These are phyloP conservation scores for Heloderma charlesbogerti DNA, from an alignment of 2,113 vertebrate genomes.

Conservation along the genomic window DNA sequence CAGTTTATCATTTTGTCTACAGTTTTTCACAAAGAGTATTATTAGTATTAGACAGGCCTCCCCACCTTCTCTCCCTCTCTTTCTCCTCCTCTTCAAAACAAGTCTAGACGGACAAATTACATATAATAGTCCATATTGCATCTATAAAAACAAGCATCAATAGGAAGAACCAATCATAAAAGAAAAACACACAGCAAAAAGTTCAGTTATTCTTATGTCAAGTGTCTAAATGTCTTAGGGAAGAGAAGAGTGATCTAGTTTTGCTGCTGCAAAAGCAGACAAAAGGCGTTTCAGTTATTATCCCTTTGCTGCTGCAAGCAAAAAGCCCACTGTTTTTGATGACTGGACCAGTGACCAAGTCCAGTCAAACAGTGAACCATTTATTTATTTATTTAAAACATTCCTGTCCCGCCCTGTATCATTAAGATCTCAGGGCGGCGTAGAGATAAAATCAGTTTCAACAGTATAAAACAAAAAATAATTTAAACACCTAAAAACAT, in stretches of 20 bases:
- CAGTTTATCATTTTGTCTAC: not conserved
- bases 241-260: not conserved
- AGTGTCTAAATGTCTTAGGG: not conserved
- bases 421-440: too few species aligned
- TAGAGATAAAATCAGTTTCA: too few species aligned
- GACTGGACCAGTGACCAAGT: not conserved
- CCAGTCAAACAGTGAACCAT: not conserved
- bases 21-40: not conserved
- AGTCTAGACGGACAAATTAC: not conserved
- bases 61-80: too few species aligned
- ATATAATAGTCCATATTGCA: not conserved
- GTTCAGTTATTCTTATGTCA: not conserved
- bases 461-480: too few species aligned
- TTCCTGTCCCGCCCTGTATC: too few species aligned
- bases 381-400: too few species aligned
- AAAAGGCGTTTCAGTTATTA: not conserved
- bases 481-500: too few species aligned
- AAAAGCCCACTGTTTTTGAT: not conserved
- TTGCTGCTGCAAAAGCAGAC: not conserved
- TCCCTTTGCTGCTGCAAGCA: not conserved
- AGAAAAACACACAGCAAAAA: not conserved
- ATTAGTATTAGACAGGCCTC: not conserved
- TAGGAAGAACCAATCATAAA: not conserved
- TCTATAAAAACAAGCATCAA: not conserved
- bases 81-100: not conserved